Evolutionary conservation across 2,888 invertebrate genomes (phyloP).

Genomic region (Ischnura elegans): DNA sequence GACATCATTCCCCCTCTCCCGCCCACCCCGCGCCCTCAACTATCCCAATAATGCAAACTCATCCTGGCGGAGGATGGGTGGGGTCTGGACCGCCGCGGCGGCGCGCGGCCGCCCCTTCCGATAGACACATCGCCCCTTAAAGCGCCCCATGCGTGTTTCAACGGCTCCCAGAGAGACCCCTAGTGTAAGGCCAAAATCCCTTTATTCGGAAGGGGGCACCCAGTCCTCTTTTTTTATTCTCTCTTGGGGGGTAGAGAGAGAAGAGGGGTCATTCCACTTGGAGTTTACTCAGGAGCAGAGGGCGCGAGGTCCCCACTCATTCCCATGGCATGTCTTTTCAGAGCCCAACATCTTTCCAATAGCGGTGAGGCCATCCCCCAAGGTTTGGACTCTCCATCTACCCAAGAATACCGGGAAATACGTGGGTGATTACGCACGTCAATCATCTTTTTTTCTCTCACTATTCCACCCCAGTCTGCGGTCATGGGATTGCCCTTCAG

Average conservation of each 20-base stretch:
- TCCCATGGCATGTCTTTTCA: not conserved
- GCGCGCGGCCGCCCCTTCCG: not conserved
- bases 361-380: not conserved
- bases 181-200: not conserved
- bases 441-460: slow-evolving; percentile 15
- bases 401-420: not conserved
- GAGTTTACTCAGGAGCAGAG: not conserved
- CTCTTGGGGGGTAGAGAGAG: too few relatives aligned
- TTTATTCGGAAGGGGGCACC: not conserved
- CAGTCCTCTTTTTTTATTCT: not conserved
- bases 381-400: not conserved
- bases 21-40: slow-evolving; percentile 12
- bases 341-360: not conserved
- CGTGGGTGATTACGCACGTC: slow-evolving; percentile 41
- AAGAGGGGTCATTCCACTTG: not conserved
- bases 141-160: slow-evolving; percentile 1
- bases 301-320: not conserved
- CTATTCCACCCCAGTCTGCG: not conserved
- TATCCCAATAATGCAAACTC: slow-evolving; percentile 26
- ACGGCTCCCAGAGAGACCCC: not conserved
- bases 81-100: slow-evolving; percentile 20
- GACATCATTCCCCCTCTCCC: not conserved
- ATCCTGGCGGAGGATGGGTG: too few relatives aligned
- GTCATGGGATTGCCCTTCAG: not conserved
- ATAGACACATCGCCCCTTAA: slow-evolving; percentile 31